Evolutionary conservation across 2,888 invertebrate species (phyloP), one percentile per base, ranked within the genome.

Genomic region (Hemithea aestivaria): DNA sequence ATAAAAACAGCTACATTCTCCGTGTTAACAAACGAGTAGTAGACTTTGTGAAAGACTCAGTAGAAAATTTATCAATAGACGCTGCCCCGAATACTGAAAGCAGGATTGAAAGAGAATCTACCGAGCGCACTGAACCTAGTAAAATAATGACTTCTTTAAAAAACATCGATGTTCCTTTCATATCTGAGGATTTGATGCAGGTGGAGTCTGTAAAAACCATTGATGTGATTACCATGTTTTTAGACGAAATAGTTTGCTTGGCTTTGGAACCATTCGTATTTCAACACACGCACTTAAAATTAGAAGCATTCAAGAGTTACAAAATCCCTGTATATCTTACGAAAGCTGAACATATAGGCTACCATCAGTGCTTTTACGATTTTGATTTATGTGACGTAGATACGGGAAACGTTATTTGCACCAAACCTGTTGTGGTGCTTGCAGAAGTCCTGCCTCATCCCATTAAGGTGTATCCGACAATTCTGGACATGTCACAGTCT

Each of bases 361-460:
- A 53, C 30, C 79, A 84, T 53, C 79, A 84, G 31, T 53, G 57
- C 35, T 69, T 58, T 37, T 85, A 75, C 45, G 67, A 76, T 40
- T 51, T 83, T 12, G 53, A 69, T 29, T 68, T 81, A 40, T 56
- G 45, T 31, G 65, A 77, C 29, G 43, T 56, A 7, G 31, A 56
- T 20, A 67, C 68, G 6, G 53, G 68, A 10, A 43, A 56, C 9
- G 31, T 65, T 1, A 26, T 69, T 7, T 43, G 62, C 6, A 68
- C 51, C 2, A 78, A 71, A 63, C 64, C 56, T 5, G 34, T 69
- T 0, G 71, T 60, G 53, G 52, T 85, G 7, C 77, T 67, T 35
- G 73, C 73, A 8, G 78, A 83, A 56, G 59, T 76, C 35, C 51
- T 80, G 27, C 66, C 74, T 3, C 66, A 77, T 58, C 83, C 84